A percentile compares a stretch with the other conserved stretches of the same genome.
Conservation (phyloP, 2,888 invertebrate genomes). For the Rotaria macrura region DNA sequence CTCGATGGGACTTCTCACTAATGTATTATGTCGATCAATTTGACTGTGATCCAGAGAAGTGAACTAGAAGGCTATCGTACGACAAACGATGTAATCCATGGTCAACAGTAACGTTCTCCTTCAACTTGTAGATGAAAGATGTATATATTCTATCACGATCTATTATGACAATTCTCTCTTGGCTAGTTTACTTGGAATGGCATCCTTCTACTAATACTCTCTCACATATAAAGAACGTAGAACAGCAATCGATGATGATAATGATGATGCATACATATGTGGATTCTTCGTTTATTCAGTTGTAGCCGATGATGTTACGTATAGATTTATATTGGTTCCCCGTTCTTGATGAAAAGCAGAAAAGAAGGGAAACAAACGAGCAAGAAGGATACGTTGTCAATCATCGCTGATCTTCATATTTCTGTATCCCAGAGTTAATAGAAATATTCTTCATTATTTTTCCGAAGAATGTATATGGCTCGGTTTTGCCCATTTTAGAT, state of each 20-base stretch:
- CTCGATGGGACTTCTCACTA: not conserved
- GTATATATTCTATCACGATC: not conserved
- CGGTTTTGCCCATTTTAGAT: not conserved
- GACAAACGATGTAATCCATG: not conserved
- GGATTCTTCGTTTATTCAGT: not conserved
- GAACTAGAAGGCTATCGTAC: not conserved
- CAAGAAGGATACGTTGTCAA: not conserved
- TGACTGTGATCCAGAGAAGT: not conserved
- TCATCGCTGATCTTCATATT: not conserved
- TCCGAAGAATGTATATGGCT: not conserved
- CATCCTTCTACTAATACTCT: not conserved
- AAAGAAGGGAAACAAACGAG: not conserved
- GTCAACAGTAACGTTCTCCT: not conserved
- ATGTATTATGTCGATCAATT: not conserved
- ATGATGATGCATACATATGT: not conserved
- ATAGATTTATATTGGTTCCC: not conserved
- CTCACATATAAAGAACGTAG: not conserved
- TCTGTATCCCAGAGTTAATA: not conserved
- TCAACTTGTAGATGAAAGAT: not conserved
- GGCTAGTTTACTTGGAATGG: not conserved
- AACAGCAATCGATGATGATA: not conserved
- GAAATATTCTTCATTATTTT: not conserved
- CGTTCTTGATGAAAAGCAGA: not conserved
- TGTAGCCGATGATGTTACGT: not conserved
- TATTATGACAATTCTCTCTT: slow-evolving; percentile 8